Percentiles rank a stretch among this genome's conserved stretches.
These are phyloP conservation scores for Semnopithecus entellus DNA, from an alignment of 2,113 vertebrate species.

Conservation along the genomic window DNA sequence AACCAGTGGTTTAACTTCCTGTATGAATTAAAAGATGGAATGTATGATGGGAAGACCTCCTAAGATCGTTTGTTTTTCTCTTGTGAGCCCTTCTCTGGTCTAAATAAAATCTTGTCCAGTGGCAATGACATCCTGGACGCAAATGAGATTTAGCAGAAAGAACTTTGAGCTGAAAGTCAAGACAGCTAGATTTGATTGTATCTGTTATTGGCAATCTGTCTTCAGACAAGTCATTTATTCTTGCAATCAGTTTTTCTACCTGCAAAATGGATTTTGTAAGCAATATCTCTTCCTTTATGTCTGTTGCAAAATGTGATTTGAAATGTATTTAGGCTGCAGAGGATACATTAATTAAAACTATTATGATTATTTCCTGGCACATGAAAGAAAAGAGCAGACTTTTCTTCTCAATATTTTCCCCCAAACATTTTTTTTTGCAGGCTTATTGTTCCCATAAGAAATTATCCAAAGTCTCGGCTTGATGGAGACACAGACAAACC, in stretches of 20 bases:
- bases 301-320: slow-evolving; percentile 58
- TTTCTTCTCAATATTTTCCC: neutral
- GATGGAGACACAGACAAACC: neutral
- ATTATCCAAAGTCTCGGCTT: neutral
- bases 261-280: slow-evolving; percentile 59
- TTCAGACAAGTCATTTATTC: slow-evolving; percentile 42
- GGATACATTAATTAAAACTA: slow-evolving; percentile 23
- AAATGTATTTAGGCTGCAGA: slow-evolving; percentile 54
- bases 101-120: neutral
- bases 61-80: neutral
- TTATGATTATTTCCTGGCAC: slow-evolving; percentile 19
- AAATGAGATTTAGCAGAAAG: slow-evolving; percentile 47
- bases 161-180: slow-evolving; percentile 42
- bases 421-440: slow-evolving; percentile 10
- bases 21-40: neutral
- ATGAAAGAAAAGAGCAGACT: slow-evolving; percentile 46
- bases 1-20: slow-evolving; percentile 4
- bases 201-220: slow-evolving; percentile 41
- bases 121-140: neutral
- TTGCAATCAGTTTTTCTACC: slow-evolving; percentile 60
- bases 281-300: slow-evolving; percentile 50
- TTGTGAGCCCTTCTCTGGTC: neutral
- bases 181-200: slow-evolving; percentile 12
- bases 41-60: neutral
- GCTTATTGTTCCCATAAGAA: neutral